Base-by-base conservation (phyloP, 2,113 vertebrate species). In the Hypomesus transpacificus region DNA sequence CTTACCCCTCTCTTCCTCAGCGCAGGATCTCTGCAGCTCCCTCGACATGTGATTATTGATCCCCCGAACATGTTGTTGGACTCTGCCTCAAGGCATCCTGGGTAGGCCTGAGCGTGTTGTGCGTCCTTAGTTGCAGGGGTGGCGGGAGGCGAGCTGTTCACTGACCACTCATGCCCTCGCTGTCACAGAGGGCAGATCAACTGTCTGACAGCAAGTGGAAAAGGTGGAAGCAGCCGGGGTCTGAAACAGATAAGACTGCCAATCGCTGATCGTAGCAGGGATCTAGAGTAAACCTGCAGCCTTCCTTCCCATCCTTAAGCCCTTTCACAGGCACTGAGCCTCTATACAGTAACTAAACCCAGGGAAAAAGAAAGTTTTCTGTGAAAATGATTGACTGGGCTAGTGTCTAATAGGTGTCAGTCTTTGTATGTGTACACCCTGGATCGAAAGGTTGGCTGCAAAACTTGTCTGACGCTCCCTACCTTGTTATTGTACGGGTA, bases 1-100 rank as follows among this genome's bases (percentile, higher is more conserved):
- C 39, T 46, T 13, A 46, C 39, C 39, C 69, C 24, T 66, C 86
- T 80, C 77, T 63, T 77, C 73, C 75, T 85, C 84, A 80, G 72
- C 82, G 82, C 73, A 66, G 56, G 78, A 87, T 80, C 50, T 65
- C 71, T 57, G 76, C 76, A 78, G 73, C 76, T 76, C 80, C 80
- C 71, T 75, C 85, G 86, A 88, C 88, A 89, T 83, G 69, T 82
- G 82, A 74, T 78, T 89, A 91, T 91, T 79, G 88, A 92, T 91
- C 82, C 71, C 64, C 86, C 76, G 75, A 82, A 70, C 73, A 79
- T 69, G 77, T 87, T 89, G 87, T 87, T 87, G 88, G 81, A 87
- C 70, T 73, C 50, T 65, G 79, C 82, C 81, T 79, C 84, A 73
- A 77, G 77, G 87, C 85, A 85, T 87, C 79, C 85, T 66, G 26